These are phyloP conservation scores for Grammomys dolichurus DNA, from an alignment of 2,113 vertebrate genomes.

Conservation along the genomic window DNA sequence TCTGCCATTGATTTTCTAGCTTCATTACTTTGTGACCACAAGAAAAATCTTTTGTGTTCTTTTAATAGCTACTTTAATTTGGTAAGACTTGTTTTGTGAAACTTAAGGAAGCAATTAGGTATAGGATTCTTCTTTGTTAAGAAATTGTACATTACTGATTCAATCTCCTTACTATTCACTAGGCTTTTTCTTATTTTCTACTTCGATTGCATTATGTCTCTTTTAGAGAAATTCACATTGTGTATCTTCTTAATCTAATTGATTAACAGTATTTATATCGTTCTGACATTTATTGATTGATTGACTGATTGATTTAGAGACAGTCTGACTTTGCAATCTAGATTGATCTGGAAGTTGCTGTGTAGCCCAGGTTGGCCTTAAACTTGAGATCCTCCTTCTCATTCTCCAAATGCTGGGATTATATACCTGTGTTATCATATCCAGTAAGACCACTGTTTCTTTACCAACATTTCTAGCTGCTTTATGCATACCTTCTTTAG, in stretches of 20 bases:
- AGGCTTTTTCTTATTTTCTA: background rate
- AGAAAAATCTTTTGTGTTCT: background rate
- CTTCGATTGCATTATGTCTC: background rate
- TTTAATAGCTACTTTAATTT: background rate
- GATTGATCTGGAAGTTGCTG: background rate
- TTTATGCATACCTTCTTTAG: background rate
- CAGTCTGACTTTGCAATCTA: background rate
- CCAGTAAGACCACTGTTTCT: background rate
- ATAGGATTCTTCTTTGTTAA: slow-evolving; percentile 10
- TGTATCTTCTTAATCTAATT: background rate
- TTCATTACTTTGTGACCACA: background rate
- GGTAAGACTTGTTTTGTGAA: background rate
- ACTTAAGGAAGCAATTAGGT: background rate
- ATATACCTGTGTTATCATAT: background rate
- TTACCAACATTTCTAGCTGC: background rate
- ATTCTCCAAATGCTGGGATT: background rate
- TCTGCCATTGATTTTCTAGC: background rate
- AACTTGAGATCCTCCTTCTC: background rate
- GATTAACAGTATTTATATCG: background rate
- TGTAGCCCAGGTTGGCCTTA: background rate
- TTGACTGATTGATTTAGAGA: background rate
- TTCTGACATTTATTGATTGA: background rate
- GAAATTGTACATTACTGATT: background rate
- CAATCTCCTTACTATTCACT: background rate
- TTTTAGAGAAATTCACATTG: background rate